These are phyloP conservation scores for Sitobion miscanthi DNA, from an alignment of 1,140 invertebrate species.

Conservation along the genomic window DNA sequence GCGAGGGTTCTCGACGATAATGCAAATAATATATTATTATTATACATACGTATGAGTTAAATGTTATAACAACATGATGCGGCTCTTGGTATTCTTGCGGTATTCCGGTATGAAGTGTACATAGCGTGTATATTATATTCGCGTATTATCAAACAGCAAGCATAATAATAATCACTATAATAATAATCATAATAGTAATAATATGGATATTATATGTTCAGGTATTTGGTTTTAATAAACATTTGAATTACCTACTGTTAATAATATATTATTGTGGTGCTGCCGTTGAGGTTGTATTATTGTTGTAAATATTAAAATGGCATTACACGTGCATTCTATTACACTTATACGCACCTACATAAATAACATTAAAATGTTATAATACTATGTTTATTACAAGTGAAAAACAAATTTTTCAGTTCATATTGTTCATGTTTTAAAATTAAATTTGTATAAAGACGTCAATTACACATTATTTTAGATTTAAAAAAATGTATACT, in stretches of 20 bases:
- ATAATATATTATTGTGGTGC: background rate
- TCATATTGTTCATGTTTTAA: background rate
- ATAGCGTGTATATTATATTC: background rate
- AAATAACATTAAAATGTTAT: background rate
- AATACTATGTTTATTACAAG: background rate
- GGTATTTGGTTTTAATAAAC: constrained; percentile 8
- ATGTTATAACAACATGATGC: background rate
- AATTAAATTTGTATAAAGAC: background rate
- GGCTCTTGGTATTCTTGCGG: background rate
- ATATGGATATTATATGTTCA: constrained; percentile 4
- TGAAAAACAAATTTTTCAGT: background rate
- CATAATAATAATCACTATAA: background rate
- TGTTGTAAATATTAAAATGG: background rate
- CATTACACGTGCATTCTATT: background rate
- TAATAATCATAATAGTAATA: background rate
- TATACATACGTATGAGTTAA: background rate
- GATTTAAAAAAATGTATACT: background rate
- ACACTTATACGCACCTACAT: background rate
- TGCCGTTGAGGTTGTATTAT: background rate
- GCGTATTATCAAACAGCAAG: background rate
- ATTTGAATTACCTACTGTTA: background rate
- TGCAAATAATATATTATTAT: constrained; percentile 23
- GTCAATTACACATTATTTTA: background rate
- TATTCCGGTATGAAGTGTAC: background rate
- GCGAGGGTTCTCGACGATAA: background rate